Evolutionary conservation across 2,113 vertebrate genomes (phyloP).

Genomic region (Mesitornis unicolor): DNA sequence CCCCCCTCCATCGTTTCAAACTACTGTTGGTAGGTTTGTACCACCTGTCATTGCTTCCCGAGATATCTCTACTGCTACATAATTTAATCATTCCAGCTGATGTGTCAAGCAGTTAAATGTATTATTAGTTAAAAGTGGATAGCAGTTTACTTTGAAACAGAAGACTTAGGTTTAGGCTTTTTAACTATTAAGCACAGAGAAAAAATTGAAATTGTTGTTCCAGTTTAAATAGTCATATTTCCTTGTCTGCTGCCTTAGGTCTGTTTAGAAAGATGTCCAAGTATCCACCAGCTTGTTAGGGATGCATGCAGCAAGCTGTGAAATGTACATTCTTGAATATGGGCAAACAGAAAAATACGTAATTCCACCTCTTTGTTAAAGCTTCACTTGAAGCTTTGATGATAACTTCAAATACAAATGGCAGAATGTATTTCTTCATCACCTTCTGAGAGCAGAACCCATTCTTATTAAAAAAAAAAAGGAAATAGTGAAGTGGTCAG

Average conservation of each 20-base stretch:
- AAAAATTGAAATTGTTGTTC: background rate
- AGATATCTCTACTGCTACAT: constrained; percentile 62
- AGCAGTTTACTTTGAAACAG: constrained; percentile 62
- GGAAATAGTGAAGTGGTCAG: background rate
- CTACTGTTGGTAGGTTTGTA: constrained; percentile 66
- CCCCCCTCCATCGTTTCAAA: background rate
- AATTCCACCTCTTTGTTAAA: background rate
- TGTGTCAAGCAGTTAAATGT: constrained; percentile 66
- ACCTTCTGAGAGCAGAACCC: background rate
- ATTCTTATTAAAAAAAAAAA: background rate
- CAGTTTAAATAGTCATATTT: constrained; percentile 13
- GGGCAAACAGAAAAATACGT: background rate
- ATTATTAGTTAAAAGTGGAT: constrained; percentile 70
- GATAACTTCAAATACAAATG: background rate
- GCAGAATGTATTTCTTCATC: background rate
- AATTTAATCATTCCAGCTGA: constrained; percentile 79
- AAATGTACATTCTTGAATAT: background rate
- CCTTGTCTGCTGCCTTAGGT: background rate
- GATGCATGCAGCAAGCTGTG: background rate
- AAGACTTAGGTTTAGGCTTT: constrained; percentile 34
- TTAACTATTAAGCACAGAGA: constrained; percentile 25
- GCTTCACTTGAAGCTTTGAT: background rate
- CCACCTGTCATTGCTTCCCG: constrained; percentile 61
- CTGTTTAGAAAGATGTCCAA: background rate
- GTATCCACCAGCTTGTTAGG: background rate